Evolutionary conservation across 1,140 invertebrate species (phyloP).

Genomic region (Palaemon carinicauda): DNA sequence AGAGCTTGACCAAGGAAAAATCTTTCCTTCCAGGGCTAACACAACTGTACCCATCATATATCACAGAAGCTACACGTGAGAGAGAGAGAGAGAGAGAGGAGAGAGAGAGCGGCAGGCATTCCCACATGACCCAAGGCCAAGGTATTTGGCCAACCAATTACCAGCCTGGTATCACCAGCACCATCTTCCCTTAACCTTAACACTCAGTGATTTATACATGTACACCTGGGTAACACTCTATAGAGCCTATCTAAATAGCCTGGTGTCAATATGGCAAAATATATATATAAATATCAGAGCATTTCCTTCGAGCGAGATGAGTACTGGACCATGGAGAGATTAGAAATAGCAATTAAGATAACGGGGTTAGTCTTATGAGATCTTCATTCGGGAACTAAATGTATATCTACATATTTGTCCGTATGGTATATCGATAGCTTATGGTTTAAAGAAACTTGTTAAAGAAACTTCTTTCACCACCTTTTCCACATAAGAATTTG

Average conservation of each 20-base stretch:
- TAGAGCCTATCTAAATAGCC: not conserved
- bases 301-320: too few species aligned
- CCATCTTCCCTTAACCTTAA: not conserved
- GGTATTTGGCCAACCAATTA: constrained; percentile 39
- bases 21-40: too few species aligned
- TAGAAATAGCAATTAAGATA: too few species aligned
- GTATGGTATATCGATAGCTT: not conserved
- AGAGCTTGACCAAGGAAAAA: too few species aligned
- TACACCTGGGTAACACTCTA: not conserved
- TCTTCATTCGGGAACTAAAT: too few species aligned
- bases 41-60: too few species aligned
- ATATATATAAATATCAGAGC: too few species aligned
- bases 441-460: not conserved
- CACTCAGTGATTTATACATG: not conserved
- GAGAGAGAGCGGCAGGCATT: not conserved
- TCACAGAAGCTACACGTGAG: not conserved
- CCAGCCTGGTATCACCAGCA: not conserved
- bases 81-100: constrained; percentile 19
- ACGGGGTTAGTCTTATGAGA: too few species aligned
- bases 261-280: too few species aligned
- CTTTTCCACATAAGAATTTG: not conserved
- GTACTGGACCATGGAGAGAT: too few species aligned
- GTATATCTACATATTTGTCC: not conserved
- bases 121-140: not conserved
- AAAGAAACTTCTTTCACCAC: too few species aligned